phyloP scores from a whole-genome alignment of 2,888 invertebrate species.

The Abrostola tripartita region DNA sequence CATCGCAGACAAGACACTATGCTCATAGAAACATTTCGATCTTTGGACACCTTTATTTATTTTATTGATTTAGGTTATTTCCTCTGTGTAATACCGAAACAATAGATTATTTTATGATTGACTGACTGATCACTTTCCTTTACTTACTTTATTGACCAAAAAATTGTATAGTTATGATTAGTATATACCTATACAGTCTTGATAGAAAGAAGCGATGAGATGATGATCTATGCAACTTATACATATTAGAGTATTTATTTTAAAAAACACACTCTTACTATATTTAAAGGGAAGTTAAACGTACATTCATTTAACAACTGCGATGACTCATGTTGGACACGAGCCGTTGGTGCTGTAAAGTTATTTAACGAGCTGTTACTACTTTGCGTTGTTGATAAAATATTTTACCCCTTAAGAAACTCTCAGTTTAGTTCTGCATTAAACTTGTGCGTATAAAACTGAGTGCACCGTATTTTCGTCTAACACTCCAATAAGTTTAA shows the following conservation, averaged over 20 bases:
- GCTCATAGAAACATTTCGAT: too few relatives aligned
- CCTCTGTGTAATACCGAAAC: too few relatives aligned
- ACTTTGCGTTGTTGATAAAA: conserved; percentile 27
- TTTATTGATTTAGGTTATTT: too few relatives aligned
- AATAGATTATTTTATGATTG: too few relatives aligned
- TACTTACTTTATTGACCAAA: too few relatives aligned
- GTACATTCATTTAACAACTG: conserved; percentile 32
- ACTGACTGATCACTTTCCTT: too few relatives aligned
- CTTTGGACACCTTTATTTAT: too few relatives aligned
- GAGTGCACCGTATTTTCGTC: neutral
- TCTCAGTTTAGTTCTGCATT: neutral
- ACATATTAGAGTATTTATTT: neutral
- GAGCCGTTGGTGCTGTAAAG: conserved; percentile 41
- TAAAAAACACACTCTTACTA: neutral
- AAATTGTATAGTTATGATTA: too few relatives aligned
- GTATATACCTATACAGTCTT: too few relatives aligned
- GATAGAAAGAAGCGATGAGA: too few relatives aligned
- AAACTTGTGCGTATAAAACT: neutral
- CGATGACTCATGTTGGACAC: conserved; percentile 22
- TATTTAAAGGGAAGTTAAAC: conserved; percentile 19
- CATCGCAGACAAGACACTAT: too few relatives aligned
- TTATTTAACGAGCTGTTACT: conserved; percentile 48
- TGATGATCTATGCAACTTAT: too few relatives aligned
- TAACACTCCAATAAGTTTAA: neutral
- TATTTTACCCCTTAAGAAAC: conserved; percentile 19